Evolutionary conservation across 1,140 invertebrate genomes (phyloP), one percentile per base, ranked within the genome.

Genomic region (Orius insidiosus): DNA sequence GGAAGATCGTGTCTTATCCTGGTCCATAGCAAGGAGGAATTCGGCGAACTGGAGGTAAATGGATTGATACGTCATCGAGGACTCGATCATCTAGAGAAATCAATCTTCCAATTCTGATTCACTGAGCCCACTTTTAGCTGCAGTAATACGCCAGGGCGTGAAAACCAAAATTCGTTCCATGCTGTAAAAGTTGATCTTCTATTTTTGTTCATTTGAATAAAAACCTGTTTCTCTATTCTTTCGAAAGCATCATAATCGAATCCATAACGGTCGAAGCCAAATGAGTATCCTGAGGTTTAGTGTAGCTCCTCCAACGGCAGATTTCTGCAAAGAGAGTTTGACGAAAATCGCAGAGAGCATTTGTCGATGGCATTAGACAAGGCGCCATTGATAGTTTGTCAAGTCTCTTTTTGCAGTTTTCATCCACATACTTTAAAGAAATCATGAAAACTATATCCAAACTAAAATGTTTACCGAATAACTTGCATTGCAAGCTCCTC

Each of bases 191-290:
- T 30, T 43, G 19, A 45, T n/a, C 15, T 15, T 41, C 24, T 5
- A 36, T 33, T 33, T n/a, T n/a, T 7, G 7, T 8, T 9, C 3
- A 5, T 41, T 16, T 2, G 5, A 19, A 10, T 5, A 15, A 15
- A 45, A 58, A 76, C 75, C 65, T 88, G 85, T 57, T 88, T 88
- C 64, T 95, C 90, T 48, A 94, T 90, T 52, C 88, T 70, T 56
- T 94, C 88, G 59, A 94, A 94, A 96, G 66, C 76, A 95, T 86
- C 78, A 94, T 94, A 55, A 98, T 98, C 10, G 85, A 90, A 59
- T 97, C 92, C 80, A 94, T 95, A 0, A 98, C 92, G 5, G 86
- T 94, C 18, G 82, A 85, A 0, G 90, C 88, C 32, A 97, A 65
- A 55, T 85, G 78, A 0, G 89, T 95, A 53, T 92, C 87, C 51